Conservation (phyloP, 1,140 invertebrate species). For the Lepidurus couesii region DNA sequence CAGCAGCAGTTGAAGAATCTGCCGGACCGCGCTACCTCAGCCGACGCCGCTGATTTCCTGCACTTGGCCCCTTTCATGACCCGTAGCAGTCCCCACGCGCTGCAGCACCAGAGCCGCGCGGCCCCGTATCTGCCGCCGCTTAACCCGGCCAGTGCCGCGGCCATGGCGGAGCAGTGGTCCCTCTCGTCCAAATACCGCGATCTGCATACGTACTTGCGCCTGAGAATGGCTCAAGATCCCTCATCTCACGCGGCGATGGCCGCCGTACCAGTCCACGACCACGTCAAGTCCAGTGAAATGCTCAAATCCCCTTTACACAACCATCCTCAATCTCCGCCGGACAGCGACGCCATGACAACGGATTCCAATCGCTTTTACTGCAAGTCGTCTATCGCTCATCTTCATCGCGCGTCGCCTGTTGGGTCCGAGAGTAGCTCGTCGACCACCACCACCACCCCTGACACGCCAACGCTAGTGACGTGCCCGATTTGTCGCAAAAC, state of each 20-base stretch:
- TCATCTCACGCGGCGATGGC: background rate
- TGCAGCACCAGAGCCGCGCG: background rate
- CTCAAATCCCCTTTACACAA: background rate
- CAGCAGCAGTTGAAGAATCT: background rate
- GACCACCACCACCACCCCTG: background rate
- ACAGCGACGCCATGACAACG: background rate
- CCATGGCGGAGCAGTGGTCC: background rate
- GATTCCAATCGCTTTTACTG: background rate
- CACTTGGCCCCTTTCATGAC: conserved; percentile 1
- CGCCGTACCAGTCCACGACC: background rate
- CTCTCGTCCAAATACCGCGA: background rate
- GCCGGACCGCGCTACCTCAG: background rate
- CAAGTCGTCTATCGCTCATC: background rate
- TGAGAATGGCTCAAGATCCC: background rate
- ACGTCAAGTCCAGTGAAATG: background rate
- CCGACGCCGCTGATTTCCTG: conserved; percentile 25
- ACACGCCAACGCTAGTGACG: background rate
- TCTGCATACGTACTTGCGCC: background rate
- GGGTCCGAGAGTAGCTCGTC: background rate
- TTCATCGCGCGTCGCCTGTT: background rate
- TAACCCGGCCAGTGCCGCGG: conserved; percentile 14
- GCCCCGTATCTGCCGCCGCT: background rate
- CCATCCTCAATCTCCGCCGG: background rate
- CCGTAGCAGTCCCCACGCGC: conserved; percentile 7
- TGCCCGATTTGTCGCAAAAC: background rate